These are phyloP conservation scores for Pseudonaja textilis DNA, from an alignment of 2,113 vertebrate genomes.

Conservation along the genomic window DNA sequence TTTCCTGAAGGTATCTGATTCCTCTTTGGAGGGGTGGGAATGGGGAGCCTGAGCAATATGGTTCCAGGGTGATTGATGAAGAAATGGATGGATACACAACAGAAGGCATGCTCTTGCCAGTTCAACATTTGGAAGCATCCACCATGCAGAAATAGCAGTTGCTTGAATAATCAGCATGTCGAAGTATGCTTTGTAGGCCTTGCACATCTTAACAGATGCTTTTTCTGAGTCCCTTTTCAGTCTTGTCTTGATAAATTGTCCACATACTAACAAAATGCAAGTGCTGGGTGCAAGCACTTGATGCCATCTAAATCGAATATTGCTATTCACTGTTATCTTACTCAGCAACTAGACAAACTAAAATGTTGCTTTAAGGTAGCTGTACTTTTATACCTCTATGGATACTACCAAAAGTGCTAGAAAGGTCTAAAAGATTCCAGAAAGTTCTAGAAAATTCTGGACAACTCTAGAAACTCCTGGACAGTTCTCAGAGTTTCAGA, in stretches of 20 bases:
- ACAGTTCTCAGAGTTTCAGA: background rate
- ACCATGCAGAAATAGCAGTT: background rate
- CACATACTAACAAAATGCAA: background rate
- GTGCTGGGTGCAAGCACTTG: background rate
- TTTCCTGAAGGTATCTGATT: background rate
- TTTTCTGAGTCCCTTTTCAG: background rate
- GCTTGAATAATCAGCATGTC: background rate
- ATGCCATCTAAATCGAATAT: background rate
- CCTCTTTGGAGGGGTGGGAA: background rate
- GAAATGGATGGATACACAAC: background rate
- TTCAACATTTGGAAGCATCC: background rate
- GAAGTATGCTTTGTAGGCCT: background rate
- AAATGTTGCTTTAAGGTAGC: background rate
- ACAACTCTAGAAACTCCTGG: background rate
- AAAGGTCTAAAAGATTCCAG: background rate
- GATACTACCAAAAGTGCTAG: background rate
- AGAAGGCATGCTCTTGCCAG: background rate
- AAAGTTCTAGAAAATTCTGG: background rate
- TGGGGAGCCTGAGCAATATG: background rate
- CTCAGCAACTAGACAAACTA: background rate
- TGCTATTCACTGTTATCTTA: background rate
- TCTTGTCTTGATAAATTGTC: background rate
- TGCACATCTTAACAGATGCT: background rate
- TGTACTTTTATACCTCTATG: background rate
- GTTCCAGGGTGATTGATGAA: background rate